Conservation (phyloP, 2,113 vertebrate genomes). For the Merops nubicus region DNA sequence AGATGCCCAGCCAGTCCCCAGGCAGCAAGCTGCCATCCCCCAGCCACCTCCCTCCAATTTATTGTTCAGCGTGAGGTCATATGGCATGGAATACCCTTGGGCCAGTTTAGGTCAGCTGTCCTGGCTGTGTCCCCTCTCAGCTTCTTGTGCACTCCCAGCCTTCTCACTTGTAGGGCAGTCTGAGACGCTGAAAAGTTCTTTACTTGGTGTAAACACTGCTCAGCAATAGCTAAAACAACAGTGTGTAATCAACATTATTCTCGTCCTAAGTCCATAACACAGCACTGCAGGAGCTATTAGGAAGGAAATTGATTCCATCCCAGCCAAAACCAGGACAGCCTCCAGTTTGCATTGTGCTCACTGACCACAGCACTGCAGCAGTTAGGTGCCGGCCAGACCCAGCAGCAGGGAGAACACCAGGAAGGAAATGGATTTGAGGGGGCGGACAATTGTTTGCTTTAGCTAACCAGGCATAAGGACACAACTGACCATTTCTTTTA, state of each 20-base stretch:
- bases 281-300: not conserved
- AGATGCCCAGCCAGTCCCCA: not conserved
- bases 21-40: not conserved
- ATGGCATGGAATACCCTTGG: not conserved
- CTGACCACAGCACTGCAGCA: not conserved
- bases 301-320: not conserved
- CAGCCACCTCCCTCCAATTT: not conserved
- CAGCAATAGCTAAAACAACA: not conserved
- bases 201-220: not conserved
- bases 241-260: not conserved
- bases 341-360: not conserved
- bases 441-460: not conserved
- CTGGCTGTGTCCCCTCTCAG: not conserved
- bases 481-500: not conserved
- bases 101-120: not conserved
- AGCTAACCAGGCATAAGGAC: not conserved
- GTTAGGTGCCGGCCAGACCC: not conserved
- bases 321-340: not conserved
- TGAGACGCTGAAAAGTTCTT: not conserved
- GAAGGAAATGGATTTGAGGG: not conserved
- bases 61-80: rapidly evolving
- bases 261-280: not conserved
- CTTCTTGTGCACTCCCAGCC: not conserved
- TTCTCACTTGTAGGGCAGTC: not conserved
- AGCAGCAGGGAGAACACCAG: not conserved